Evolutionary conservation across 2,888 invertebrate species (phyloP), one percentile per base, ranked within the genome.

Genomic region (Euplagia quadripunctaria): DNA sequence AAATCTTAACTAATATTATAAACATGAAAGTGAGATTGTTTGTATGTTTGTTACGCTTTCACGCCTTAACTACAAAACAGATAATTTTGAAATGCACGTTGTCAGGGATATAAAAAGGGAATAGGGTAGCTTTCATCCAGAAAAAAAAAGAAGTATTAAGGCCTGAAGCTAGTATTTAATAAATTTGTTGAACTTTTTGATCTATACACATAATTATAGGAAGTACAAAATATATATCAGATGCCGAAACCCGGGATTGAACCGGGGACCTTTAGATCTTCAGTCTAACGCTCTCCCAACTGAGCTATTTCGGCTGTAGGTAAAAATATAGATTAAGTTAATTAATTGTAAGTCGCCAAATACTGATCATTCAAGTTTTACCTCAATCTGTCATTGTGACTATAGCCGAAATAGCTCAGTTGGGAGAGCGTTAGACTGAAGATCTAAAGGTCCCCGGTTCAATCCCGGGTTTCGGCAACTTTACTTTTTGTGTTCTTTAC

Each of bases 241-340:
- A 6, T 71, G 71, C 71, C 71, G 71, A 65, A 71, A 65, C 71
- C 71, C 65, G 55, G 71, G 71, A 72, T 42, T 52, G 71, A 71
- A 71, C 65, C 70, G 46, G 65, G 70, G 70, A 71, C 64, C 64
- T 70, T 70, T 70, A 70, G 70, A 70, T 70, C 70, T 70, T 64
- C 70, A 70, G 70, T 70, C 70, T 70, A 64, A 70, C 70, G 70
- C 64, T 70, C 64, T 70, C 70, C 64, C 70, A 71, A 65, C 70
- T 71, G 70, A 71, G 70, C 70, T 71, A 71, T 71, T 71, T 65
- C 70, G 70, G 65, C 70, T 31, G 20, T 12, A 5, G 4, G 12
- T 11, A 31, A 58, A 58, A 4, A 58, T 1, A 11, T 31, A 11
- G 9, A 58, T 31, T 2, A n/a, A 20, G 11, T 9, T 9, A 61